phyloP scores from a whole-genome alignment of 2,888 invertebrate species.

The Periphyllus acericola region DNA sequence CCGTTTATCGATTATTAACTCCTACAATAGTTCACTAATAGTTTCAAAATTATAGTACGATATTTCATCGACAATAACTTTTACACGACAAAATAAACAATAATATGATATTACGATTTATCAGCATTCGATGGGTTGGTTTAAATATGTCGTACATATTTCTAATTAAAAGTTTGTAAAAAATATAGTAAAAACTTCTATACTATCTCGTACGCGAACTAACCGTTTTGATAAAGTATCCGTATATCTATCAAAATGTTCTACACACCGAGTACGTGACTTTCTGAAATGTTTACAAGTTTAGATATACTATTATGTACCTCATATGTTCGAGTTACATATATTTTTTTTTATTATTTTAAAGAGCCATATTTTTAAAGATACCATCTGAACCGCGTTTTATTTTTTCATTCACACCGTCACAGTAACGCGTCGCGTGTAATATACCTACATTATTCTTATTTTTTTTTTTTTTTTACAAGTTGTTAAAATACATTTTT shows the following conservation, averaged over 20 bases:
- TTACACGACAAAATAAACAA: no score
- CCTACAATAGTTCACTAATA: no score
- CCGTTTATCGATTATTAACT: conserved; percentile 14
- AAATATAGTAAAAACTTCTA: not conserved
- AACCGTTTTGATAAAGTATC: conserved; percentile 18
- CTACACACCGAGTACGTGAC: not conserved
- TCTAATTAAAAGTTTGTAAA: not conserved
- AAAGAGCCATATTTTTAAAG: conserved; percentile 10
- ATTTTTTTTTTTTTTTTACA: not conserved
- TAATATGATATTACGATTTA: not conserved
- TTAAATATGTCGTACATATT: not conserved
- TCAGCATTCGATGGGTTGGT: not conserved
- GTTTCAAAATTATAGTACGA: not conserved
- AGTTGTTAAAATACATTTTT: not conserved
- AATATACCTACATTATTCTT: not conserved
- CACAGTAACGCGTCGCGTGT: not conserved
- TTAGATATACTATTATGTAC: conserved; percentile 21
- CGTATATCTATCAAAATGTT: conserved; percentile 14
- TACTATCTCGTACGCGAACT: not conserved
- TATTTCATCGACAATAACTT: not conserved
- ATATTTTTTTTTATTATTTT: not conserved
- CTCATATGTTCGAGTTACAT: conserved; percentile 1
- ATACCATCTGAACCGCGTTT: conserved; percentile 18
- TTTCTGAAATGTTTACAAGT: conserved; percentile 16
- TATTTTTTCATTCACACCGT: not conserved